A percentile compares a stretch with the other conserved stretches of the same genome.
Evolutionary conservation across 2,113 vertebrate genomes (phyloP).

Genomic region (Mormyrus lacerda): DNA sequence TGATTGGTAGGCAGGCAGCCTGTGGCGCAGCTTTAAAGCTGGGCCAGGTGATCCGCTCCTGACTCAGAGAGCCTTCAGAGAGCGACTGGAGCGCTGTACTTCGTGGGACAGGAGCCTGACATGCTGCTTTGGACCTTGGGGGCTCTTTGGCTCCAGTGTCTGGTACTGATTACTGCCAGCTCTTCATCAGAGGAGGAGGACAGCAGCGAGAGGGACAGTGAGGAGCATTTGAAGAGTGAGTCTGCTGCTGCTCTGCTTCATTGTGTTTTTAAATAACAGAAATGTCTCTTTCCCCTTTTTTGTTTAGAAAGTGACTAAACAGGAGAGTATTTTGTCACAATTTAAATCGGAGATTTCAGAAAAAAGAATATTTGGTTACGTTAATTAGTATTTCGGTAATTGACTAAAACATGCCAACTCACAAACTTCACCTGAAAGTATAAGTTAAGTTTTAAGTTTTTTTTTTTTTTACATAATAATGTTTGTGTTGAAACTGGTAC

Average conservation of each 20-base stretch:
- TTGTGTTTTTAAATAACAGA: not conserved
- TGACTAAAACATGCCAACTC: not conserved
- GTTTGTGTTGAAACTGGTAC: not conserved
- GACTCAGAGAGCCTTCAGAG: not conserved
- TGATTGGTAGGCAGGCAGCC: conserved; percentile 28
- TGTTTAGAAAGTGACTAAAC: not conserved
- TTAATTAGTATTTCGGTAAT: not conserved
- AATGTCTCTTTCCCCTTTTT: not conserved
- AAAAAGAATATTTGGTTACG: not conserved
- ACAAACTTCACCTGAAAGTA: not conserved
- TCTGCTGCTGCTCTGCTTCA: not conserved
- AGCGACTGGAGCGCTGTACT: not conserved
- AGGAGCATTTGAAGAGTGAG: conserved; percentile 28
- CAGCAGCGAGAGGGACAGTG: conserved; percentile 28
- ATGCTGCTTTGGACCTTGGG: conserved; percentile 34
- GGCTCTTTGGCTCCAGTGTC: conserved; percentile 19
- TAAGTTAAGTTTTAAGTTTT: not conserved
- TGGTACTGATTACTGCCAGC: conserved; percentile 12
- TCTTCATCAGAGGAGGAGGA: conserved; percentile 36
- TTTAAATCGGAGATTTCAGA: not conserved
- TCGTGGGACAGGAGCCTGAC: not conserved
- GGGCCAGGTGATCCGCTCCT: conserved; percentile 18
- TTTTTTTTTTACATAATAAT: not conserved
- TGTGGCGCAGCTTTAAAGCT: conserved; percentile 22
- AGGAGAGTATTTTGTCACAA: not conserved